A percentile compares a stretch with the other conserved stretches of the same genome.
Evolutionary conservation across 2,113 vertebrate genomes (phyloP).

Genomic region (Scolopax mira): DNA sequence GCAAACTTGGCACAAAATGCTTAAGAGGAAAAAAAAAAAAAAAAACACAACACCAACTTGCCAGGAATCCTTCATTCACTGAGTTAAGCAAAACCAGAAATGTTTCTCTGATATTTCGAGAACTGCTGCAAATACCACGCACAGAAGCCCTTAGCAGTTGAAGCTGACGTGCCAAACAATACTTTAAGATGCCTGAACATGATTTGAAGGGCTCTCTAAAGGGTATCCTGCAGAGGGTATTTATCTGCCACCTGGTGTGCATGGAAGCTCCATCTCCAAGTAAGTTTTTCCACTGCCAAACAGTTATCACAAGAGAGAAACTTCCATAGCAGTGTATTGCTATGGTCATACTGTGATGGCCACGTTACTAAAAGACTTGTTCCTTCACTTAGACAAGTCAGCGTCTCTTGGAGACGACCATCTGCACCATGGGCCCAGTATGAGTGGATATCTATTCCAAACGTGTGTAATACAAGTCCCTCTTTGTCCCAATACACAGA

Average conservation of each 20-base stretch:
- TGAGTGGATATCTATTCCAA: neutral
- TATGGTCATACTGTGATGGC: neutral
- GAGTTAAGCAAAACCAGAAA: neutral
- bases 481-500: neutral
- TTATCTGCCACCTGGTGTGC: neutral
- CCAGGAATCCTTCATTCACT: neutral
- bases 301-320: neutral
- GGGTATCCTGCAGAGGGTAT: neutral
- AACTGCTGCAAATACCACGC: neutral
- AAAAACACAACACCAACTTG: neutral
- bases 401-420: neutral
- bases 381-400: neutral
- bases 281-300: neutral
- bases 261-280: neutral
- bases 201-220: neutral
- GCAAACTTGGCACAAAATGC: neutral
- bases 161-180: neutral
- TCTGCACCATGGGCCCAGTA: neutral
- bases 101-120: neutral
- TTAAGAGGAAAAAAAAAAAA: neutral
- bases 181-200: neutral
- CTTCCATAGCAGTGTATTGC: neutral
- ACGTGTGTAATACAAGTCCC: neutral
- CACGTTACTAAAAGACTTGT: neutral
- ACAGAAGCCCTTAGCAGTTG: neutral